These are phyloP conservation scores for Gallinago jamesoni DNA, from an alignment of 2,113 vertebrate species.

Conservation along the genomic window DNA sequence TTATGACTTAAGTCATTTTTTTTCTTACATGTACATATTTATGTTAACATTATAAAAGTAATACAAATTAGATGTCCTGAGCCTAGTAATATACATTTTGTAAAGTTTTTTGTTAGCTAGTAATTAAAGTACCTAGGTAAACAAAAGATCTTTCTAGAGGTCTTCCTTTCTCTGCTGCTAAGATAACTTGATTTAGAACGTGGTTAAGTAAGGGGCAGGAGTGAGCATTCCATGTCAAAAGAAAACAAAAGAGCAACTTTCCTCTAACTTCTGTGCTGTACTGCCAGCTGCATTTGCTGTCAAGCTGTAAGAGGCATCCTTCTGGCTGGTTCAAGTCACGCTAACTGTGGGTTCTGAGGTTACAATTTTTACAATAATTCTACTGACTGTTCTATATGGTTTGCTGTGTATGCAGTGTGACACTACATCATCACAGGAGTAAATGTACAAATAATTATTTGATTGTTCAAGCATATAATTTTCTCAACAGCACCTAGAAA, in stretches of 20 bases:
- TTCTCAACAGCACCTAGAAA: slow-evolving; percentile 25
- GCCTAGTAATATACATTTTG: neutral
- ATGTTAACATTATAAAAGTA: neutral
- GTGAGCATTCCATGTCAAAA: neutral
- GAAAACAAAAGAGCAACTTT: neutral
- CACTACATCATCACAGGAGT: neutral
- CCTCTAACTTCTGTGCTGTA: neutral
- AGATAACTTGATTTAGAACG: neutral
- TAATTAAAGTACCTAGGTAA: neutral
- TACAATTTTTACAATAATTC: neutral
- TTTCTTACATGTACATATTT: neutral
- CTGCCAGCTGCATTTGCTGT: neutral
- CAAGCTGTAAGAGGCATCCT: neutral
- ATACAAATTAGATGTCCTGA: neutral
- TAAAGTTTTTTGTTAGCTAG: neutral
- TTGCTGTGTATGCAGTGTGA: neutral
- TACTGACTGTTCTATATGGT: neutral
- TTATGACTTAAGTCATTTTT: neutral
- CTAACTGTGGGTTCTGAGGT: neutral
- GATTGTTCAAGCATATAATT: slow-evolving; percentile 63
- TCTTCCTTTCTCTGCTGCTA: neutral
- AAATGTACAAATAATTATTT: slow-evolving; percentile 61
- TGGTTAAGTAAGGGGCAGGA: neutral
- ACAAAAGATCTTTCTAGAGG: neutral
- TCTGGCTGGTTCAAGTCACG: neutral